Evolutionary conservation across 2,113 vertebrate genomes (phyloP), one percentile per base, ranked within the genome.

Genomic region (Butorides virescens): DNA sequence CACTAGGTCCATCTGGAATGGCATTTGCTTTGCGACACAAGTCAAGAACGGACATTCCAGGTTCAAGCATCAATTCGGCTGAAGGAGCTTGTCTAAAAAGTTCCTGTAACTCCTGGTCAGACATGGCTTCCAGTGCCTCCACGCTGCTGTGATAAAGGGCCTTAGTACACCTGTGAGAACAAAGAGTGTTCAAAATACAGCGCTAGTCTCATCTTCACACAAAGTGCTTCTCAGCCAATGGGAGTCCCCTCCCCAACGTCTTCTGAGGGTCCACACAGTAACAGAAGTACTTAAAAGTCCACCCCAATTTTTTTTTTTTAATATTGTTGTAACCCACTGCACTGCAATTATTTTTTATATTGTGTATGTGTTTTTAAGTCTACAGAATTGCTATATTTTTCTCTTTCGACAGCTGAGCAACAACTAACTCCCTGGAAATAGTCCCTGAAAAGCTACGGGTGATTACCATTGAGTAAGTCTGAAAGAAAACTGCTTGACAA

Each of bases 51-150:
- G 96, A 98, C 89, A 98, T 99, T 42, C 99, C 99, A 6, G 99
- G 99, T 79, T 99, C 99, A 86, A 99, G 95, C 93, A 99, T 90
- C 87, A 99, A 52, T 97, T 99, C 99, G 30, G 98, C 98, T 97
- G 99, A 99, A 7, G 99, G 95, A 86, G 99, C 98, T 97, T 99
- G 99, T 91, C 75, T 98, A 96, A 99, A 99, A 39, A 99, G 97
- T 85, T 99, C 99, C 97, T 99, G 98, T 73, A 99, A 97, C 93
- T 99, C 99, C 59, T 98, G 95, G 44, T 99, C 99, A 79, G 98
- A 99, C 99, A 99, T 99, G 67, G 98, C 96, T 93, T 99, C 98
- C 95, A 99, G 63, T 11, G 99, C 99, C 68, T 98, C 97, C 71
- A 98, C 37, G 12, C 98, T 99, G 88, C 98, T 98, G 67, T 99